Evolutionary conservation across 1,140 invertebrate genomes (phyloP), one percentile per base, ranked within the genome.

Genomic region (Maconellicoccus hirsutus): DNA sequence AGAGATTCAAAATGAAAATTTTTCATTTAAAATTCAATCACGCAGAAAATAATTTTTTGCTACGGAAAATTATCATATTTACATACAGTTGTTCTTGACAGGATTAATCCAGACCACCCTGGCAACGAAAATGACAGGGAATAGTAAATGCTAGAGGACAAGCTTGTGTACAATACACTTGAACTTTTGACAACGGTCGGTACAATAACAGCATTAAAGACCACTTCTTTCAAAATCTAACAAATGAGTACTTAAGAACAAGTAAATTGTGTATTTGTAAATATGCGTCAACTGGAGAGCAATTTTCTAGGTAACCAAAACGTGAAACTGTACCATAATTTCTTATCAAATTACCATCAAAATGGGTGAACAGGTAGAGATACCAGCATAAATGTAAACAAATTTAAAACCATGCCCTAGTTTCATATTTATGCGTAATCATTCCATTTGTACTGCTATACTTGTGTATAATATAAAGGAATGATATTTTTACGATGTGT

Each of bases 141-240:
- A 52, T 14, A 19, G 42, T 52, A 52, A 52, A 52, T 19, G 42
- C 4, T 8, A 52, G 10, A 16, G n/a, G 42, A 52, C 16, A 16
- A 52, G n/a, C 42, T 52, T 52, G 42, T 52, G n/a, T 52, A 52
- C 42, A 52, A 52, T 52, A 52, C 42, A 52, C 42, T 52, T 52
- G 42, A 52, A 52, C 42, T 8, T 52, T 52, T 16, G n/a, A 52
- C 42, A 52, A 52, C n/a, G 3, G n/a, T 52, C 42, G 16, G n/a
- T 16, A 52, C 42, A 52, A 52, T 52, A 52, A 52, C 16, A 52
- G 42, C 42, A 52, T 52, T 2, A 52, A 16, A 52, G 3, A 52
- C 42, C 42, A 52, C n/a, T 52, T 52, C 42, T 52, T 52, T 52
- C 42, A 14, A 2, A 16, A 52, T 38, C 33, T 7, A 52, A 52